A percentile compares a stretch with the other conserved stretches of the same genome.
These are phyloP conservation scores for Hydropotes inermis DNA, from an alignment of 2,113 vertebrate species.

Conservation along the genomic window DNA sequence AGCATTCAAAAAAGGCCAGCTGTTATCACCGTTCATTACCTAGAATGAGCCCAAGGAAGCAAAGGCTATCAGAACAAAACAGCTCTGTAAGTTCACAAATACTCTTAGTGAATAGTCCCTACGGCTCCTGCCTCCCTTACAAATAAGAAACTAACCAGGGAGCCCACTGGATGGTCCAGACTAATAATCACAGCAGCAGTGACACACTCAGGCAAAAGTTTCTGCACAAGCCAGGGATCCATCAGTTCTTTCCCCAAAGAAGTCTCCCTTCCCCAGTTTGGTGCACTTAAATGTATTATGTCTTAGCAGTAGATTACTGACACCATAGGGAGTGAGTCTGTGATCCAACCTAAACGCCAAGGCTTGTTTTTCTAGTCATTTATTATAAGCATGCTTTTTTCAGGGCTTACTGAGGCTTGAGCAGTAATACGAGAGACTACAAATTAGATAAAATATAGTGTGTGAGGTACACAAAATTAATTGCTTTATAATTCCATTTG, in stretches of 20 bases:
- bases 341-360: neutral
- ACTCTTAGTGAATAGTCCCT: neutral
- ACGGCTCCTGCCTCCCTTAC: neutral
- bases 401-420: neutral
- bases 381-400: neutral
- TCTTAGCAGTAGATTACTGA: neutral
- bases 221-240: neutral
- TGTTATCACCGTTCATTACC: neutral
- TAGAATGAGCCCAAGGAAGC: neutral
- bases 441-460: slow-evolving; percentile 7
- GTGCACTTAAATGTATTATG: too few species aligned
- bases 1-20: neutral
- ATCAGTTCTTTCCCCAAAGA: neutral
- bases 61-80: neutral
- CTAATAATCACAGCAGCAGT: neutral
- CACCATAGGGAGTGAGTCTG: neutral
- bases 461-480: neutral
- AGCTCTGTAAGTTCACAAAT: neutral
- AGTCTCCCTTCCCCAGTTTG: neutral
- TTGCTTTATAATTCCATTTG: slow-evolving; percentile 35
- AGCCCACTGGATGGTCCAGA: neutral
- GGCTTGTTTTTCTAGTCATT: neutral
- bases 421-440: neutral
- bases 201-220: neutral
- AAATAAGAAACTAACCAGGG: neutral